A percentile compares a stretch with the other conserved stretches of the same genome.
Conservation (phyloP, 2,888 invertebrate genomes). For the Branchipolynoe longqiensis region DNA sequence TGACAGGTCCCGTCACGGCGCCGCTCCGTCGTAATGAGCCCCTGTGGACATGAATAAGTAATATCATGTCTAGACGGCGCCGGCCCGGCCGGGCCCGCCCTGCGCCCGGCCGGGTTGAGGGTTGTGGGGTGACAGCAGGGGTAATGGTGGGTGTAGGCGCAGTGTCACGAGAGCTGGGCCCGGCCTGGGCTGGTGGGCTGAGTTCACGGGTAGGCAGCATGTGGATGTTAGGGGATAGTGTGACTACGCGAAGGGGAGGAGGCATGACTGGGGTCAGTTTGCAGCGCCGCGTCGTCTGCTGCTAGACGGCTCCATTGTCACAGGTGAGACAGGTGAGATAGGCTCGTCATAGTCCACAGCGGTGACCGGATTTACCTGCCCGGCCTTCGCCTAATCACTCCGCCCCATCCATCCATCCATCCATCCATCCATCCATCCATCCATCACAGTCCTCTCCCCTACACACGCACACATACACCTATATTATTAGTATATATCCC, state of each 20-base stretch:
- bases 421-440: neutral
- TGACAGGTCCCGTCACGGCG: constrained; percentile 17
- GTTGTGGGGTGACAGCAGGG: neutral
- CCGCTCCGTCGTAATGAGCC: constrained; percentile 12
- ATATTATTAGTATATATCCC: no score
- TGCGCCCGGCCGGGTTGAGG: neutral
- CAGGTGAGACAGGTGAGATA: neutral
- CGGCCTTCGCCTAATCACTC: neutral
- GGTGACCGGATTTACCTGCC: neutral
- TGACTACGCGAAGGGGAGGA: neutral
- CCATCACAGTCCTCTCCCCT: no score
- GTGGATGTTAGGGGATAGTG: neutral
- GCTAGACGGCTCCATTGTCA: constrained; percentile 23
- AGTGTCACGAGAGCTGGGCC: no score
- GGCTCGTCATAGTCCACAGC: neutral
- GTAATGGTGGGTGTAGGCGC: no score
- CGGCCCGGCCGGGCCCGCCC: neutral
- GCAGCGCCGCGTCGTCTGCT: constrained; percentile 17
- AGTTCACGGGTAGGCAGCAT: neutral
- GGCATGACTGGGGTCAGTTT: neutral
- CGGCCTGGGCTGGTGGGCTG: neutral
- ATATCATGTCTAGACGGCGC: constrained; percentile 7
- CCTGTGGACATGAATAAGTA: constrained; percentile 30
- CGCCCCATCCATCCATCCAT: neutral
- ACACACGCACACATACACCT: no score